Base-by-base conservation (phyloP, 2,888 invertebrate genomes). In the Tenthredo mesomela region DNA sequence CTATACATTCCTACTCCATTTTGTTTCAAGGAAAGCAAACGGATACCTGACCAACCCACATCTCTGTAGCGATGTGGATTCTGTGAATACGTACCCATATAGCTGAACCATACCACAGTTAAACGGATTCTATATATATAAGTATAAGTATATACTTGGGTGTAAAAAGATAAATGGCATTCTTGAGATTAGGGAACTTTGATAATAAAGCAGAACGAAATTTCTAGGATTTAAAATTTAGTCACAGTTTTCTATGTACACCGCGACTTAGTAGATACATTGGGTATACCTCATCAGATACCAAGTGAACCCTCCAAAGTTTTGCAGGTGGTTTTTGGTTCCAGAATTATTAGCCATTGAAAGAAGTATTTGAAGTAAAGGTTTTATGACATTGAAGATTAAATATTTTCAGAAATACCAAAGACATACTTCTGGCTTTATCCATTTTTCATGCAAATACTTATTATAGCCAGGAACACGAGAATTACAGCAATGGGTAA, bases 1-100 rank as follows among this genome's bases (percentile, higher is more conserved):
- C 1, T 29, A 29, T 29, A 29, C 15, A 40, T 33, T 21, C 47
- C 70, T 70, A 54, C 50, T 50, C 77, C 50, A 54, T 77, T 54
- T 77, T 77, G 77, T 29, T 77, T 33, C 21, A n/a, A 77, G 10
- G 50, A 54, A 73, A 21, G 40, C 40, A 40, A 43, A 43, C 21
- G 40, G 40, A 73, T 73, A 67, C 33, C 67, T 67, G 67, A 61
- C 61, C 61, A 61, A 25, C 61, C 61, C 61, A 61, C 25, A 61
- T 25, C 61, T 7, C 67, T 67, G 18, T 33, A 6, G 5, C 33
- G 18, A 12, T 4, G 33, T 67, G 29, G 33, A 33, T 67, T 67
- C 67, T 67, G 29, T 67, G 21, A 21, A 61, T 61, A 61, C 61
- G 25, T 33, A 61, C 1, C 18, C 2, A 37, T 37, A 1, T 37